Base-by-base conservation (phyloP, 2,888 invertebrate species). In the Plusia festucae region DNA sequence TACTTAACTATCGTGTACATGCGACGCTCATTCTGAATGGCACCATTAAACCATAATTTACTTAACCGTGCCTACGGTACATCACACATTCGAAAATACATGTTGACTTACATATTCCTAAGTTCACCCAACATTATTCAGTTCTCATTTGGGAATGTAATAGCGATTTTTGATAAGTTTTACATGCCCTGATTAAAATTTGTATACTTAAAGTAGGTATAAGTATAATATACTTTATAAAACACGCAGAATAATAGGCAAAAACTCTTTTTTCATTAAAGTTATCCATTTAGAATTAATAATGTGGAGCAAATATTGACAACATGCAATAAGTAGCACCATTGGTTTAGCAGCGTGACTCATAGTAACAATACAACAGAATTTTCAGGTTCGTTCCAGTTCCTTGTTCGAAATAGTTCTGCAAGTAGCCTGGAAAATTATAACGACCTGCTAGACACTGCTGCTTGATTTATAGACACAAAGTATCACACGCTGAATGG, bases 141-240 rank as follows among this genome's bases (percentile, higher is more conserved):
- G 73, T 78, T 78, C 84, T 80, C 81, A 83, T 79, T 84, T 75
- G 88, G 91, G 91, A 92, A 92, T 92, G 91, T 91, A 85, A 87
- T 84, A 82, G 85, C 62, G 85, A 85, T 84, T 84, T 78, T 82
- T 67, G 71, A 65, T 77, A 81, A 73, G 79, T 73, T 71, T 49
- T 68, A 69, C 61, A 73, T 67, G 72, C 65, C 73, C 68, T 70
- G 65, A 72, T 71, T 73, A 57, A 53, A 69, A 58, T 60, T 34
- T 57, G 62, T 62, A 15, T 30, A 16, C 27, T 65, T 30, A 30
- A 30, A 30, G 30, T 30, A 30, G 30, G 24, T 68, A 55, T 22
- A 60, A n/a, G 32, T 58, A 59, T 60, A 52, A 73, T 69, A 69
- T 56, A 59, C 69, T 53, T 69, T 61, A 64, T 67, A 54, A 70